Evolutionary conservation across 2,888 invertebrate species (phyloP), one percentile per base, ranked within the genome.

Genomic region (Tholera decimalis): DNA sequence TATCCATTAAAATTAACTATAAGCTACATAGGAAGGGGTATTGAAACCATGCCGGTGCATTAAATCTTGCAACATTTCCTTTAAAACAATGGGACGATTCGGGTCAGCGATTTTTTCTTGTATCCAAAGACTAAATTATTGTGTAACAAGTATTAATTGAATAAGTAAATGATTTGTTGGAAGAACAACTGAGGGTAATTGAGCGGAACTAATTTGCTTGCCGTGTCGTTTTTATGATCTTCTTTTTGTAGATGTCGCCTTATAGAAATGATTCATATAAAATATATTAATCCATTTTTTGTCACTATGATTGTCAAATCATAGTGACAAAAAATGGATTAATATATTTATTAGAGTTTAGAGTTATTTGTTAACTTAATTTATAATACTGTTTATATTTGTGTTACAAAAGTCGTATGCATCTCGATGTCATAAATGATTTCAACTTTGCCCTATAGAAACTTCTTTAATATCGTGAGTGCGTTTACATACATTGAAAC

Each of bases 41-140:
- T 69, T 61, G 67, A 18, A 82, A 80, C 67, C 64, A 11, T 77
- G 80, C 69, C 83, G 64, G 70, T 75, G 61, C 77, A 83, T 85
- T 85, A 82, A 83, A 76, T 41, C 70, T 85, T 88, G 80, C 86
- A 79, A 83, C 85, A 86, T 80, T 84, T 83, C 80, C 80, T 71
- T 62, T 66, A 24, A 60, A 65, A 85, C 83, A 84, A 85, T 86
- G 64, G 72, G 44, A 35, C 8, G 72, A 80, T 85, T 63, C 69
- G 69, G 83, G 81, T 80, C 84, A 82, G 7, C 43, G 80, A 72
- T 71, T 71, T 66, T 74, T 70, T 66, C 67, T 58, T 55, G n/a
- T n/a, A 39, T 30, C 20, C 26, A 24, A 11, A n/a, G 11, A 9
- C 20, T 24, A n/a, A 56, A 13, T 58, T 26, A 39, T 39, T 50